phyloP scores from a whole-genome alignment of 2,888 invertebrate species.

The Volucella inanis region DNA sequence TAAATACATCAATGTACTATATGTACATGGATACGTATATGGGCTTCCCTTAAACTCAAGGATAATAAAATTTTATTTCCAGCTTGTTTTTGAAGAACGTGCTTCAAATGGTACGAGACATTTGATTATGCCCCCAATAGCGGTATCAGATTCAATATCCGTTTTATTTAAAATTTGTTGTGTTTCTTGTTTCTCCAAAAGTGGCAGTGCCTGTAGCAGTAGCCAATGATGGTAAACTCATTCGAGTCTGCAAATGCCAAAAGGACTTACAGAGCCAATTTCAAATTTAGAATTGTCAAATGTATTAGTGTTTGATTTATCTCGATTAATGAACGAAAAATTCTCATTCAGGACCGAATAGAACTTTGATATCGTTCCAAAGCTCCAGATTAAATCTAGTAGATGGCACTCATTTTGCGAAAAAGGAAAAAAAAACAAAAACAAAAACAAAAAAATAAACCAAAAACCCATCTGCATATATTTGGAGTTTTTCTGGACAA shows the following conservation, averaged over 20 bases:
- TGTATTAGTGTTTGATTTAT: no score
- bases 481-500: slow-evolving; percentile 36
- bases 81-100: slow-evolving; percentile 40
- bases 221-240: no score
- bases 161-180: slow-evolving; percentile 47
- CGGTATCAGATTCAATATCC: slow-evolving; percentile 51
- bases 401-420: slow-evolving; percentile 4
- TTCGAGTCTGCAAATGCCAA: no score
- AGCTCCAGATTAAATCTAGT: slow-evolving; percentile 42
- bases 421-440: not conserved
- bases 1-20: not conserved
- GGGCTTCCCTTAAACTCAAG: not conserved
- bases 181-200: not conserved
- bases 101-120: slow-evolving; percentile 29
- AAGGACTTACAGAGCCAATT: no score
- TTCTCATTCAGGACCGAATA: no score
- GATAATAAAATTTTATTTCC: slow-evolving; percentile 38
- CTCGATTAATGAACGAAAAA: no score
- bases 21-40: no score
- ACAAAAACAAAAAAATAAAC: not conserved
- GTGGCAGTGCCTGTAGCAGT: not conserved
- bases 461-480: slow-evolving; percentile 45
- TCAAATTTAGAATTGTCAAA: no score
- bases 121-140: slow-evolving; percentile 39
- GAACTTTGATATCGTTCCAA: not conserved